Base-by-base conservation (phyloP, 2,113 vertebrate genomes). In the Blennius ocellaris region DNA sequence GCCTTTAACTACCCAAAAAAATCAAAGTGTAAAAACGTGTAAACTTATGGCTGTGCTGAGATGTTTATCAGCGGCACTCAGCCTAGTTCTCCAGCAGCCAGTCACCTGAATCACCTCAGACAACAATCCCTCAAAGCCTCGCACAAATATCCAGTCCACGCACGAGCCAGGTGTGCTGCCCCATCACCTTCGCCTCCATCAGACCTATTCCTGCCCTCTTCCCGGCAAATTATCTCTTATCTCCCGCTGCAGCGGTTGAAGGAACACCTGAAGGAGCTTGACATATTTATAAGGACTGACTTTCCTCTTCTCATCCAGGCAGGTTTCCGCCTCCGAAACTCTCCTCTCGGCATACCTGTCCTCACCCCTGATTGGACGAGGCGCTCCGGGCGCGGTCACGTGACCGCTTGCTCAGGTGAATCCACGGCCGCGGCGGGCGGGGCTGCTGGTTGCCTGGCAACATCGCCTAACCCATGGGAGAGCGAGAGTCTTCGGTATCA, bases 251-350 rank as follows among this genome's bases (percentile, higher is more conserved):
- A 41, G 43, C 9, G 52, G 40, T 48, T 10, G 16, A 57, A n/a
- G 21, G 45, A 41, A 59, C 10, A 11, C 3, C 5, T 6, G 15
- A 37, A 2, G 14, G 30, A 59, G 47, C 49, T n/a, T 69, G 67
- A 59, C 55, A 87, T 48, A 53, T 82, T 76, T 82, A 78, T 82
- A 85, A 84, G 78, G 65, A 64, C 73, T 58, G 59, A 51, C 80
- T 82, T 37, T 52, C 56, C 8, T 56, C 68, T 21, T 77, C 80
- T 76, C 50, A 77, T 82, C 83, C 67, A 69, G 21, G 69, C 85
- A 90, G 81, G 92, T 90, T 86, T 92, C 83, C 86, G 82, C 88
- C 91, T 88, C 84, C 88, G 89, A 92, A 90, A 93, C 90, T 91
- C 80, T 70, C 65, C 5, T 43, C 43, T 21, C 8, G n/a, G n/a